Percentiles rank a stretch among this genome's conserved stretches.
phyloP scores from a whole-genome alignment of 2,797 vertebrate species.

The Decapterus maruadsi region DNA sequence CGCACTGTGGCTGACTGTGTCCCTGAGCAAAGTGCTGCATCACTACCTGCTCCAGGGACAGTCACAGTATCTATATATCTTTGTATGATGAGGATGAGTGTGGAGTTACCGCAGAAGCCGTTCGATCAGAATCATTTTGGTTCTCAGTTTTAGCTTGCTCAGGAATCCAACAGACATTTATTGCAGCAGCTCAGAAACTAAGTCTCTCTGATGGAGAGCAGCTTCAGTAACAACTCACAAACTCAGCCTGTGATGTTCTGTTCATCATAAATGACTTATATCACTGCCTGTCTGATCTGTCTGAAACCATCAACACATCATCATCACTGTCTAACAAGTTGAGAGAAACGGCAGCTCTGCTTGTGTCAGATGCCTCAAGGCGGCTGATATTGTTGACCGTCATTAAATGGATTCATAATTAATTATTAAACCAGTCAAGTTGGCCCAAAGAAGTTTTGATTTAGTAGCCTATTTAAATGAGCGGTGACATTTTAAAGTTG shows the following conservation, averaged over 20 bases:
- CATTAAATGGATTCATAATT: slow-evolving; percentile 44
- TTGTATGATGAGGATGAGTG: neutral
- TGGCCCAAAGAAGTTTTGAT: slow-evolving; percentile 22
- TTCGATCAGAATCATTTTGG: neutral
- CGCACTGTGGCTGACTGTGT: slow-evolving; percentile 13
- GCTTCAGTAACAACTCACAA: slow-evolving; percentile 12
- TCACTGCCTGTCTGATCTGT: neutral
- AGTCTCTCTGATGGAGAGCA: neutral
- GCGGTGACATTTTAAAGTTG: slow-evolving; percentile 46
- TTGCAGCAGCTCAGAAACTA: slow-evolving; percentile 1
- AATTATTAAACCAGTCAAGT: slow-evolving; percentile 27
- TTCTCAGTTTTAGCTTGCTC: neutral
- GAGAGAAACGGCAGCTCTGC: slow-evolving; percentile 22
- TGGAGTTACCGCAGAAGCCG: neutral
- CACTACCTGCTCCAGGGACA: slow-evolving; percentile 46
- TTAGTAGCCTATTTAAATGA: slow-evolving; percentile 26
- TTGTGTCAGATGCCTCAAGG: slow-evolving; percentile 18
- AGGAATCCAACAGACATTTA: neutral
- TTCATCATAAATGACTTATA: slow-evolving; percentile 23
- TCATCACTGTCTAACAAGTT: slow-evolving; percentile 20
- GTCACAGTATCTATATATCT: neutral
- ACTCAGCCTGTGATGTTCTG: slow-evolving; percentile 15
- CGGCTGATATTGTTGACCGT: slow-evolving; percentile 26
- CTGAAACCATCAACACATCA: slow-evolving; percentile 11
- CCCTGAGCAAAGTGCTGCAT: slow-evolving; percentile 56